phyloP scores from a whole-genome alignment of 2,888 invertebrate genomes.

The Archips xylosteana region DNA sequence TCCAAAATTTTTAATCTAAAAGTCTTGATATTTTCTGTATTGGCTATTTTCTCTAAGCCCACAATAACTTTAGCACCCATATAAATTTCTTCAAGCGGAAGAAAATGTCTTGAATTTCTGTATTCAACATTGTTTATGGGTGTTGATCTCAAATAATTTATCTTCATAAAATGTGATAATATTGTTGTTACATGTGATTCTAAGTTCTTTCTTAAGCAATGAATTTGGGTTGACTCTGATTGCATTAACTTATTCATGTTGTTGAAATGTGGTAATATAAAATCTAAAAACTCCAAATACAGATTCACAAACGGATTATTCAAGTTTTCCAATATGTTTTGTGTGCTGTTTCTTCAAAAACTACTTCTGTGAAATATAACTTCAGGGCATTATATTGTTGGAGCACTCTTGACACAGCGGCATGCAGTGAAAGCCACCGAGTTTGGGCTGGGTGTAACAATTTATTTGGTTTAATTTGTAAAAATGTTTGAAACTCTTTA shows the following conservation, averaged over 20 bases:
- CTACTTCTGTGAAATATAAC: conserved; percentile 17
- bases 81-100: background rate
- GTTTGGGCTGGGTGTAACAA: conserved; percentile 20
- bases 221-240: conserved; percentile 11
- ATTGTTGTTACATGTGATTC: conserved; percentile 18
- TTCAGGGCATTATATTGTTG: conserved; percentile 26
- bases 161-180: background rate
- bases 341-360: conserved; percentile 8
- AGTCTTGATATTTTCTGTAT: conserved; percentile 7
- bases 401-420: conserved; percentile 22
- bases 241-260: conserved; percentile 25
- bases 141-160: too few relatives aligned
- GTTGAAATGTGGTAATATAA: conserved; percentile 21
- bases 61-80: conserved; percentile 20
- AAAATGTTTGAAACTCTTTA: conserved; percentile 22
- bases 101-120: too few relatives aligned
- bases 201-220: conserved; percentile 11
- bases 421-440: conserved; percentile 22
- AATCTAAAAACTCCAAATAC: conserved; percentile 10
- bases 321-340: conserved; percentile 14
- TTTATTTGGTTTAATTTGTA: conserved; percentile 21
- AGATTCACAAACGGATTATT: conserved; percentile 27
- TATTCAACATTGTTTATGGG: too few relatives aligned
- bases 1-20: background rate
- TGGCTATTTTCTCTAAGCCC: conserved; percentile 5